Conservation (phyloP, 2,797 vertebrate species). For the Parauchenoglanis punctatus region DNA sequence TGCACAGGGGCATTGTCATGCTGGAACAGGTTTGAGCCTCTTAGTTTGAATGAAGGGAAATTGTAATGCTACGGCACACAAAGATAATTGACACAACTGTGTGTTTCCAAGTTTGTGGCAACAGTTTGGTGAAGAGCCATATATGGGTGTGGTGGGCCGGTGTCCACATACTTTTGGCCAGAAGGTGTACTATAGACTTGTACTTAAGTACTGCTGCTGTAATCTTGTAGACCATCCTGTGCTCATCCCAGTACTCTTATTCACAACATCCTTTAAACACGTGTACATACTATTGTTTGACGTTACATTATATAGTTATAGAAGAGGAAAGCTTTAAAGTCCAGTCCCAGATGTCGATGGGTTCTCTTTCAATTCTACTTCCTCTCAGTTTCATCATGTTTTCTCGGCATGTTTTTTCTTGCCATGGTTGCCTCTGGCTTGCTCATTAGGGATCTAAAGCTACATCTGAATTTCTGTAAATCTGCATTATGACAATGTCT, state of each 20-base stretch:
- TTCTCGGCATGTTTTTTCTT: not conserved
- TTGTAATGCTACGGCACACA: not conserved
- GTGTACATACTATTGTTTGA: not conserved
- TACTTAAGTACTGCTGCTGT: not conserved
- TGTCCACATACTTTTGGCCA: not conserved
- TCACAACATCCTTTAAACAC: not conserved
- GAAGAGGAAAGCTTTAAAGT: not conserved
- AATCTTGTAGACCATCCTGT: not conserved
- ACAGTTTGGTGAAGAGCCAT: not conserved
- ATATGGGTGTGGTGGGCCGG: not conserved
- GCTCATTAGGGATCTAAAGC: not conserved
- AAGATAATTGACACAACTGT: not conserved
- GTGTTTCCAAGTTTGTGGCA: not conserved
- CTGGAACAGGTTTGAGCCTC: not conserved
- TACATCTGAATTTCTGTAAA: not conserved
- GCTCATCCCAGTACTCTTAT: not conserved
- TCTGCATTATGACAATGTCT: not conserved
- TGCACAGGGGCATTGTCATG: not conserved
- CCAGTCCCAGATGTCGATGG: not conserved
- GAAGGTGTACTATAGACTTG: not conserved
- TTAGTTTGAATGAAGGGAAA: not conserved
- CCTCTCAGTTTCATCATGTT: conserved; percentile 8
- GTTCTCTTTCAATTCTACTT: not conserved
- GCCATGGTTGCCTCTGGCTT: not conserved
- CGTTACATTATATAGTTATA: not conserved